These are phyloP conservation scores for Pelecanus crispus DNA, from an alignment of 2,113 vertebrate species.

Conservation along the genomic window DNA sequence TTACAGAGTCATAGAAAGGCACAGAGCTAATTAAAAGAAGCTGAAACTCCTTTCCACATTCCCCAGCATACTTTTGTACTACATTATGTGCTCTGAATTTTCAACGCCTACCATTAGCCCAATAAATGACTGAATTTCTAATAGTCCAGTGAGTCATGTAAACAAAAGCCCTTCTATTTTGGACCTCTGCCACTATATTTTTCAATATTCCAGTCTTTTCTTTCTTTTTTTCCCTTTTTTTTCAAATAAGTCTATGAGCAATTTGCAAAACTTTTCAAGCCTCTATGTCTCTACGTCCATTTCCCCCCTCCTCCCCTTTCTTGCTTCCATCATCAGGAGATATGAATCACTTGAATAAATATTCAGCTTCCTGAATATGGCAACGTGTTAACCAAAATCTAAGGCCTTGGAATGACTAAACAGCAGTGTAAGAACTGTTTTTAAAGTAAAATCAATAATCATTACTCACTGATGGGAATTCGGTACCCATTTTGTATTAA, in stretches of 20 bases:
- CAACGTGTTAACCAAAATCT: neutral
- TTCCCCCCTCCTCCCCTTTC: neutral
- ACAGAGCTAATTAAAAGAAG: neutral
- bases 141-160: neutral
- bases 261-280: neutral
- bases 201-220: neutral
- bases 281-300: neutral
- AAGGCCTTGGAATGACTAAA: neutral
- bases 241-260: neutral
- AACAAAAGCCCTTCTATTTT: neutral
- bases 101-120: neutral
- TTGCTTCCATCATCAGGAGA: neutral
- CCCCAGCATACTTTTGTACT: neutral
- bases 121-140: neutral
- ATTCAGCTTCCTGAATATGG: conserved; percentile 6
- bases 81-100: neutral
- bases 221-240: neutral
- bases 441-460: neutral
- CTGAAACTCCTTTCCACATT: neutral
- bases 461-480: neutral
- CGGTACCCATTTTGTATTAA: neutral
- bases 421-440: neutral
- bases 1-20: neutral
- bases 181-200: neutral
- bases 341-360: conserved; percentile 11